Percentiles rank a stretch among this genome's conserved stretches.
Conservation (phyloP, 2,888 invertebrate species). For the Euproctis similis region DNA sequence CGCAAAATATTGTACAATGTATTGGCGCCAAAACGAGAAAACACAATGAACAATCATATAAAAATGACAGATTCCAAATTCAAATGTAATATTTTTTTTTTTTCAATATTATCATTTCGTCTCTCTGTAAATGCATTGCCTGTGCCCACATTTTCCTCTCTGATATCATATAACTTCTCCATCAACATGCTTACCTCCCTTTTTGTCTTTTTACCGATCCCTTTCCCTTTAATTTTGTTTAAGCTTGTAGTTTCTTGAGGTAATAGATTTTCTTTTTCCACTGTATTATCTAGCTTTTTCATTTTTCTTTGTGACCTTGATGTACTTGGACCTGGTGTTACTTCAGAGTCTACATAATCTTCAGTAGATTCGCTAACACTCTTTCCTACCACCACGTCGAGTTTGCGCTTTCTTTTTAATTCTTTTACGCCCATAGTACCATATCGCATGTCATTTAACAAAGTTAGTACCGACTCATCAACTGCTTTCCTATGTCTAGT, state of each 20-base stretch:
- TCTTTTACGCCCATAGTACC: slow-evolving; percentile 9
- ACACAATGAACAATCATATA: too few relatives aligned
- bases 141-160: too few relatives aligned
- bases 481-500: slow-evolving; percentile 6
- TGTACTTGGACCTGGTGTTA: not conserved
- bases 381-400: slow-evolving; percentile 9
- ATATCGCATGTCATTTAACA: slow-evolving; percentile 10
- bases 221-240: slow-evolving; percentile 6
- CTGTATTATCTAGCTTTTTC: not conserved
- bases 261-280: not conserved
- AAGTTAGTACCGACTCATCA: slow-evolving; percentile 9
- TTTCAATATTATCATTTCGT: too few relatives aligned
- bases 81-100: too few relatives aligned
- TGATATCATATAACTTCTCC: too few relatives aligned
- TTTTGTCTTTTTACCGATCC: slow-evolving; percentile 40
- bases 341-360: not conserved
- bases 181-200: too few relatives aligned
- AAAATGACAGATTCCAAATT: too few relatives aligned
- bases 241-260: not conserved
- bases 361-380: slow-evolving; percentile 5
- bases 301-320: not conserved
- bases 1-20: too few relatives aligned
- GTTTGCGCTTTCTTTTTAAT: slow-evolving; percentile 10
- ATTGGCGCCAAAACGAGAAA: too few relatives aligned
- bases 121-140: too few relatives aligned